Conservation (phyloP, 2,113 vertebrate species). For the Tringa solitaria region DNA sequence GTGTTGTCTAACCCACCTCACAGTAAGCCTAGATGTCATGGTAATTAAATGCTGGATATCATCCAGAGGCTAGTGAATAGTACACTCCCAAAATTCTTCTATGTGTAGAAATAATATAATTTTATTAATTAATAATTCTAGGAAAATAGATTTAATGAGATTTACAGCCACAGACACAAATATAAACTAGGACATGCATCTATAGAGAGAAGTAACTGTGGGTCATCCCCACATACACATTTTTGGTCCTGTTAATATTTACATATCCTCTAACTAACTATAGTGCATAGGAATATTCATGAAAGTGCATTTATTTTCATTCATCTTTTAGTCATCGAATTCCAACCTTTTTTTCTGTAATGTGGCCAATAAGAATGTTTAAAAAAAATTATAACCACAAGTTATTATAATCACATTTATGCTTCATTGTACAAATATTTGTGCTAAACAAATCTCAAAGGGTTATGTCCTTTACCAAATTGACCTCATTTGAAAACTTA, state of each 20-base stretch:
- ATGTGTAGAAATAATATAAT: not conserved
- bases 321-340: not conserved
- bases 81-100: not conserved
- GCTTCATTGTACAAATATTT: not conserved
- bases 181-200: not conserved
- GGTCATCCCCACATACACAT: not conserved
- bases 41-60: not conserved
- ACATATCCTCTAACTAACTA: not conserved
- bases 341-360: not conserved
- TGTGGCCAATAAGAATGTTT: not conserved
- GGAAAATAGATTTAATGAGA: not conserved
- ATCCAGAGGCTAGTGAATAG: not conserved
- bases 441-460: not conserved
- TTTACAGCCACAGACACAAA: not conserved
- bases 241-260: not conserved
- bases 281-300: not conserved
- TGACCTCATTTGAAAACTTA: not conserved
- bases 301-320: not conserved
- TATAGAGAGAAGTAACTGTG: not conserved
- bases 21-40: not conserved
- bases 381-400: not conserved
- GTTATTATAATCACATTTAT: not conserved
- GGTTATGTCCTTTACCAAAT: not conserved
- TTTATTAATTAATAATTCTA: not conserved
- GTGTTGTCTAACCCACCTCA: not conserved